Evolutionary conservation across 2,797 vertebrate species (phyloP).

Genomic region (Enteromius afrohamiltoni): DNA sequence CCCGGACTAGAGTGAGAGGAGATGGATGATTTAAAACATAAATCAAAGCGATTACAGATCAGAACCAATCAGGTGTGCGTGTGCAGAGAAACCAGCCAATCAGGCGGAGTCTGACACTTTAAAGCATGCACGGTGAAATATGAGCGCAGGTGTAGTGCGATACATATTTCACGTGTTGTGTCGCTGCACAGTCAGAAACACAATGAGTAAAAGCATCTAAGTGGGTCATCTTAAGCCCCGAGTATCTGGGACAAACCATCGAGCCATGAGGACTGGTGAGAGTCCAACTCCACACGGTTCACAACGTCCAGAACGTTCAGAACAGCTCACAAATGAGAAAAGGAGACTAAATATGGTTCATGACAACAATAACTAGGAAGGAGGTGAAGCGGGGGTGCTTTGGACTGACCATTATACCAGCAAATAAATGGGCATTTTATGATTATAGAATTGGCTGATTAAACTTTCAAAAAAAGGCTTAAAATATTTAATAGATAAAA

Average conservation of each 20-base stretch:
- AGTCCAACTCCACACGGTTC: constrained; percentile 18
- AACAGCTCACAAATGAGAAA: background rate
- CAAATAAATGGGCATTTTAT: background rate
- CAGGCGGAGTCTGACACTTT: background rate
- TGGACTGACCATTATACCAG: background rate
- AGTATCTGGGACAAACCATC: constrained; percentile 47
- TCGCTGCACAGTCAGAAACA: constrained; percentile 28
- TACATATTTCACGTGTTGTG: constrained; percentile 44
- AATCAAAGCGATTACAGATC: background rate
- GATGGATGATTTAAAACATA: constrained; percentile 1
- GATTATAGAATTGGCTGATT: background rate
- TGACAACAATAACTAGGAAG: background rate
- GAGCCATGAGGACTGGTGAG: constrained; percentile 21
- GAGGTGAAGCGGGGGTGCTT: background rate
- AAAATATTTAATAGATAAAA: background rate
- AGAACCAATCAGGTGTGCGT: background rate
- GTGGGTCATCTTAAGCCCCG: constrained; percentile 52
- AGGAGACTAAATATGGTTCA: background rate
- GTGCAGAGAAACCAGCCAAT: constrained; percentile 11
- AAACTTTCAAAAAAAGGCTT: too few relatives aligned
- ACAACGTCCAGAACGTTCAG: background rate
- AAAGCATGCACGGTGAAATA: constrained; percentile 23
- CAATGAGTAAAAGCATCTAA: constrained; percentile 35
- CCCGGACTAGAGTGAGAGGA: background rate
- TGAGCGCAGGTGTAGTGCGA: constrained; percentile 18